Percentiles rank a stretch among this genome's conserved stretches.
Evolutionary conservation across 2,113 vertebrate genomes (phyloP).

Genomic region (Apeltes quadracus): DNA sequence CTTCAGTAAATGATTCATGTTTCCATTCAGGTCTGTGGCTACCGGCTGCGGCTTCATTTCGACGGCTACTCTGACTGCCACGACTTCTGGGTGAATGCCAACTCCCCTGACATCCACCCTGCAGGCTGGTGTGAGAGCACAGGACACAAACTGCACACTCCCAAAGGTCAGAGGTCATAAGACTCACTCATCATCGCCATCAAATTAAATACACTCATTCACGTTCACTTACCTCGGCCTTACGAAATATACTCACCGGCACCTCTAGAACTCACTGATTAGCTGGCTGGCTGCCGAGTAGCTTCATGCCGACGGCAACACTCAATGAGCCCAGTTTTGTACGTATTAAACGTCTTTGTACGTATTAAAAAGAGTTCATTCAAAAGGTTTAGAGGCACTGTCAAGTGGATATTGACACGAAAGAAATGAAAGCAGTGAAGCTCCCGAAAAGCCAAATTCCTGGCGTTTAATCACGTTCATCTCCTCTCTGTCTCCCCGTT

Average conservation of each 20-base stretch:
- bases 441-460: background rate
- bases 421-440: background rate
- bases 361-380: background rate
- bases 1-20: constrained; percentile 1
- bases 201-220: constrained; percentile 1
- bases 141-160: constrained; percentile 92
- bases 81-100: constrained; percentile 98
- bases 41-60: constrained; percentile 94
- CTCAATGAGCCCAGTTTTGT: background rate
- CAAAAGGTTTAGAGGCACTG: background rate
- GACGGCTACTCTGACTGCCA: constrained; percentile 97
- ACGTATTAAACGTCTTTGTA: background rate
- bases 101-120: constrained; percentile 92
- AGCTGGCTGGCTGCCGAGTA: background rate
- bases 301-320: background rate
- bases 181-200: no score
- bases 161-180: constrained; percentile 87
- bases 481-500: constrained; percentile 13
- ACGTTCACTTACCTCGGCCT: background rate
- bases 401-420: background rate
- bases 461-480: background rate
- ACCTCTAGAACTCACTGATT: background rate
- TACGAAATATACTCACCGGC: background rate
- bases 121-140: constrained; percentile 96
- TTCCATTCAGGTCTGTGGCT: constrained; percentile 88